Evolutionary conservation across 2,113 vertebrate genomes (phyloP).

Genomic region (Calidris pygmaea): DNA sequence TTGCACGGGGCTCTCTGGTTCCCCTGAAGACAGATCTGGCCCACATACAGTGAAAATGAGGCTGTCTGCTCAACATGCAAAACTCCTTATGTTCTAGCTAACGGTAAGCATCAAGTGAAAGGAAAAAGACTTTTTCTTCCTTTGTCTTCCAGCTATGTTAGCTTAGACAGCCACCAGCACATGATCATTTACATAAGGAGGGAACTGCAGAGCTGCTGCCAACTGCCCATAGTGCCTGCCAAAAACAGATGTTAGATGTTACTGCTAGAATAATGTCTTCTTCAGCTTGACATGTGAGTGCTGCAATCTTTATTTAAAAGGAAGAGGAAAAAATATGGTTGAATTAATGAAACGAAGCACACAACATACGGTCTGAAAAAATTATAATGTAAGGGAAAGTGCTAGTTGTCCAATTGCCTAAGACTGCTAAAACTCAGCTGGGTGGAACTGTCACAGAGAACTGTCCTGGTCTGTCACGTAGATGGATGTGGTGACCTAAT

Average conservation of each 20-base stretch:
- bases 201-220: constrained; percentile 56
- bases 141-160: constrained; percentile 54
- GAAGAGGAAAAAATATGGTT: constrained; percentile 43
- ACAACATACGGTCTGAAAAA: constrained; percentile 11
- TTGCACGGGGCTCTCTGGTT: background rate
- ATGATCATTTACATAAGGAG: constrained; percentile 62
- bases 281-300: constrained; percentile 49
- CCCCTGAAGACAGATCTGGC: constrained; percentile 61
- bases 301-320: constrained; percentile 60
- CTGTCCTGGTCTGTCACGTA: background rate
- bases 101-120: constrained; percentile 14
- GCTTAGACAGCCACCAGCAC: constrained; percentile 52
- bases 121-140: constrained; percentile 52
- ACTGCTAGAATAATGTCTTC: constrained; percentile 53
- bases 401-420: background rate
- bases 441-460: background rate
- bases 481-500: background rate
- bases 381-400: background rate
- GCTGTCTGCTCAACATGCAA: constrained; percentile 36
- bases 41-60: constrained; percentile 54
- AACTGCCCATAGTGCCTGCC: constrained; percentile 61
- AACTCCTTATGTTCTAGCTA: constrained; percentile 38
- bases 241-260: constrained; percentile 70
- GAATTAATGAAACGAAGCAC: constrained; percentile 10
- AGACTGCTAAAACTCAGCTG: background rate